Evolutionary conservation across 2,888 invertebrate species (phyloP), one percentile per base, ranked within the genome.

Genomic region (Melanophora roralis): DNA sequence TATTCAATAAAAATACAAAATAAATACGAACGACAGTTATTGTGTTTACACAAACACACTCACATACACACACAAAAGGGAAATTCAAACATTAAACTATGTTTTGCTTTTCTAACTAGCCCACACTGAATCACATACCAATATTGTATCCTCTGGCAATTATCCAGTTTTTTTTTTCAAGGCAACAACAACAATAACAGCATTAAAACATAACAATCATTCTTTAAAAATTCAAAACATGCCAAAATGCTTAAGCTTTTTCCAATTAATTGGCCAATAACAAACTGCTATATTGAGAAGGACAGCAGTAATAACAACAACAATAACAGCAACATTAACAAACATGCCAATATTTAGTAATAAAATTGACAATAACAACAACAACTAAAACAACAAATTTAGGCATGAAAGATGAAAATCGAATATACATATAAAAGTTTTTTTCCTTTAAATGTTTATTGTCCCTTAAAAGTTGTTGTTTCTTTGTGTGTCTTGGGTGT

Each of bases 221-320:
- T 47, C 62, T 78, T 81, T 81, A 77, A 77, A 81, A 80, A 83
- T 82, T 82, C 83, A 82, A 81, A 82, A 81, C 83, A 83, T 82
- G 83, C 78, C 81, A 81, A 82, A 78, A 72, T 72, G 75, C 82
- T 83, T 81, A 81, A 77, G 81, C 75, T 68, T 69, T 69, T 77
- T 74, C 81, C 81, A 81, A 81, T 81, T 81, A 78, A 78, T 78
- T 78, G 74, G 73, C 69, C 73, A 76, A 82, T 82, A 80, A 81
- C 74, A 81, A 78, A 68, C 60, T 38, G 45, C 76, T 69, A 62
- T 71, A 55, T 69, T 49, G 47, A 78, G 74, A n/a, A 45, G 62
- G 62, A 57, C 64, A 75, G 38, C 38, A 21, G 34, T n/a, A 51
- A 11, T 3, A n/a, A 49, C 45, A 75, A 68, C 32, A 76, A 64